Percentiles rank a stretch among this genome's conserved stretches.
Conservation (phyloP, 2,888 invertebrate genomes). For the Euplagia quadripunctaria region DNA sequence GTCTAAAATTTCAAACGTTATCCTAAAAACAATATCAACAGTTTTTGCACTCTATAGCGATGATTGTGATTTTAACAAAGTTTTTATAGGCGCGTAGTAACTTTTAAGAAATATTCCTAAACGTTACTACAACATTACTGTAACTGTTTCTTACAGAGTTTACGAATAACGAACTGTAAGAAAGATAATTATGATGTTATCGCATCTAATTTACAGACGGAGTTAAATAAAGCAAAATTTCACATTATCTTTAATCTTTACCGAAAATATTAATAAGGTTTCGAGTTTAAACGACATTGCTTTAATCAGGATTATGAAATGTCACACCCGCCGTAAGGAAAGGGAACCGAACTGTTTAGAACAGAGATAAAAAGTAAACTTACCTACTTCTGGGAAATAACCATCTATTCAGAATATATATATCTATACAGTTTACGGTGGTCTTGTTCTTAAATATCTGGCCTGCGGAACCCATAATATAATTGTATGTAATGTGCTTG, state of each 20-base stretch:
- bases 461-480: too few relatives aligned
- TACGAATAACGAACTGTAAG: background rate
- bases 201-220: slow-evolving; percentile 7
- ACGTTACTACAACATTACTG: background rate
- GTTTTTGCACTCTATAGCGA: too few relatives aligned
- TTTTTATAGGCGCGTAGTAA: background rate
- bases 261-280: slow-evolving; percentile 22
- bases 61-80: background rate
- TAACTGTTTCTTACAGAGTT: slow-evolving; percentile 9
- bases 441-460: too few relatives aligned
- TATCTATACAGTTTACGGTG: background rate
- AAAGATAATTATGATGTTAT: slow-evolving; percentile 33
- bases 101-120: background rate
- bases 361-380: background rate
- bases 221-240: slow-evolving; percentile 27
- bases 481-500: too few relatives aligned
- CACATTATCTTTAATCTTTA: slow-evolving; percentile 23
- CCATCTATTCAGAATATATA: background rate
- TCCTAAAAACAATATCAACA: too few relatives aligned
- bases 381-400: background rate
- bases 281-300: slow-evolving; percentile 9
- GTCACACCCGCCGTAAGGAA: background rate
- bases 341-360: slow-evolving; percentile 1
- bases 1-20: too few relatives aligned
- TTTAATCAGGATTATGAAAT: slow-evolving; percentile 23